Evolutionary conservation across 2,797 vertebrate species (phyloP).

Genomic region (Cercopithecus hamlyni): DNA sequence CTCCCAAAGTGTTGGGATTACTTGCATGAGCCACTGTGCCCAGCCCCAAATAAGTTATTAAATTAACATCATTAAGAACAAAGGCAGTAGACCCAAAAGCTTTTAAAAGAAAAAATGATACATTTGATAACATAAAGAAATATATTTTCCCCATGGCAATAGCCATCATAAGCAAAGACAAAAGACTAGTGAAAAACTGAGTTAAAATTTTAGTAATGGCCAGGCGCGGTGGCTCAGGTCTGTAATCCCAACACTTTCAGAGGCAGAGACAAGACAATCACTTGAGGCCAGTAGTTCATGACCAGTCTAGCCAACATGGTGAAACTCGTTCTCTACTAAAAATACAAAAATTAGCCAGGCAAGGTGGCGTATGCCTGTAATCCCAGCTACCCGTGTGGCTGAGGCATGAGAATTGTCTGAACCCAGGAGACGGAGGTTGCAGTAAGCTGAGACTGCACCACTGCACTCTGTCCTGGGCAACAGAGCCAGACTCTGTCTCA

Average conservation of each 20-base stretch:
- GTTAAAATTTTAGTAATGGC: not conserved
- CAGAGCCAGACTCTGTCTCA: not conserved
- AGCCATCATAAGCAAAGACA: not conserved
- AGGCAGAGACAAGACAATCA: not conserved
- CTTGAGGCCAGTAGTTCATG: not conserved
- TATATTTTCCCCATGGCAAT: not conserved
- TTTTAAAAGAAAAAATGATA: not conserved
- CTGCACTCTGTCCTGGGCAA: not conserved
- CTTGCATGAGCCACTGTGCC: not conserved
- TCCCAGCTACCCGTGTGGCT: not conserved
- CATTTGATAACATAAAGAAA: not conserved
- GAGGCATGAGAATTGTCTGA: not conserved
- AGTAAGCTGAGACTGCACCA: not conserved
- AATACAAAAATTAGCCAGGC: not conserved
- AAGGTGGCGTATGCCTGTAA: not conserved
- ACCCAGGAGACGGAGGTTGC: not conserved
- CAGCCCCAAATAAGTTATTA: not conserved
- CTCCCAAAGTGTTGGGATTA: not conserved
- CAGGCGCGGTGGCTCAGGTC: not conserved
- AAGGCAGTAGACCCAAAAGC: not conserved
- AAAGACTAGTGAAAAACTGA: not conserved
- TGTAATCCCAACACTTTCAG: not conserved
- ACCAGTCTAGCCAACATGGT: not conserved
- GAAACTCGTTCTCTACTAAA: not conserved
- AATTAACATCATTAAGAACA: not conserved